These are phyloP conservation scores for Rhabdornis inornatus DNA, from an alignment of 2,113 vertebrate genomes.

Conservation along the genomic window DNA sequence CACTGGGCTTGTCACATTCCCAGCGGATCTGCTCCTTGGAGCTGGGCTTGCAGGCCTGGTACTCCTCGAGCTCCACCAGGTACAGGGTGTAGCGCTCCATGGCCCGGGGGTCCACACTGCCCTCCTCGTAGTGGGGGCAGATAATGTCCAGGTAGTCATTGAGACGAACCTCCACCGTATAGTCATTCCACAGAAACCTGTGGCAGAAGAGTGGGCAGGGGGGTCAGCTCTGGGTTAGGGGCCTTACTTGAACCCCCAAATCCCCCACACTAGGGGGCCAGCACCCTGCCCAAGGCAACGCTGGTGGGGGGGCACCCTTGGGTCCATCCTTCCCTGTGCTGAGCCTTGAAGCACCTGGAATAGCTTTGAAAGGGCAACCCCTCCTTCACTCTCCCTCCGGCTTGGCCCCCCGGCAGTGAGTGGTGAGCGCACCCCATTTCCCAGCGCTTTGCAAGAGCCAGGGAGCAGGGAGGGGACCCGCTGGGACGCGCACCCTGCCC, in stretches of 20 bases:
- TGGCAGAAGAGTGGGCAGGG: neutral
- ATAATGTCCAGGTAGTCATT: constrained; percentile 95
- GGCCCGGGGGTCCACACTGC: constrained; percentile 61
- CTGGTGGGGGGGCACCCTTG: neutral
- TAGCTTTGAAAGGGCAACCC: neutral
- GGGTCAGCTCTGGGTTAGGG: neutral
- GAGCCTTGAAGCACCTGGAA: neutral
- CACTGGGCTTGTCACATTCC: constrained; percentile 86
- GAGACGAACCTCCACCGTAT: constrained; percentile 81
- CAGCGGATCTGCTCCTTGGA: constrained; percentile 93
- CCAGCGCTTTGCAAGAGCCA: neutral
- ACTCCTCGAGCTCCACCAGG: constrained; percentile 89
- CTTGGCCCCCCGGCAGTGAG: neutral
- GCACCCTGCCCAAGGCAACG: neutral
- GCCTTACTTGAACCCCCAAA: neutral
- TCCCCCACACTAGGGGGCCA: neutral
- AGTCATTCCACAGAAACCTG: constrained; percentile 84
- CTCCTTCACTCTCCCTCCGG: neutral
- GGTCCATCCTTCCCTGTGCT: too few species aligned
- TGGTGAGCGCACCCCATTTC: neutral
- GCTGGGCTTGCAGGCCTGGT: constrained; percentile 79
- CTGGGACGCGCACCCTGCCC: neutral
- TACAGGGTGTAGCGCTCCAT: constrained; percentile 93
- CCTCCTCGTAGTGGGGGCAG: constrained; percentile 88
- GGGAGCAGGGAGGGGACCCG: neutral